These are phyloP conservation scores for Gasteruption jaculator DNA, from an alignment of 2,888 invertebrate genomes.

Conservation along the genomic window DNA sequence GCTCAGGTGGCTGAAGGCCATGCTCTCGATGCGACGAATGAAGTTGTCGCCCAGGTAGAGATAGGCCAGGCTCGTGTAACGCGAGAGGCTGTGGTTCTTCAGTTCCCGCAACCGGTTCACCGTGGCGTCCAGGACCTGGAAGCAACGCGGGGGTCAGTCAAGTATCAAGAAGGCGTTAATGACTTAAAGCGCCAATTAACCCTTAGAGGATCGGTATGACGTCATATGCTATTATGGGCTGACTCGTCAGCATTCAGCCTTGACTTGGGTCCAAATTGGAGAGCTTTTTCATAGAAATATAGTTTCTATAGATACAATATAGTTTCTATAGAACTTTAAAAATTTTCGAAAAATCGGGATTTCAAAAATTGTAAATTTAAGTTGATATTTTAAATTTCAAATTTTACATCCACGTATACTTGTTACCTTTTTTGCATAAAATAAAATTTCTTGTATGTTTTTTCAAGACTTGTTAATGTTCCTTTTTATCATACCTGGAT, in stretches of 20 bases:
- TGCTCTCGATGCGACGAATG: constrained; percentile 56
- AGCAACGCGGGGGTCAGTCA: no score
- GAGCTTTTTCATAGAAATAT: no score
- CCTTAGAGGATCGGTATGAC: background rate
- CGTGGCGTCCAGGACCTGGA: constrained; percentile 59
- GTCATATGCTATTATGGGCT: constrained; percentile 13
- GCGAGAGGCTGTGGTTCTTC: constrained; percentile 53
- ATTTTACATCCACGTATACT: no score
- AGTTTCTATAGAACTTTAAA: no score
- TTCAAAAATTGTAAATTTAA: no score
- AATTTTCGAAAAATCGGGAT: no score
- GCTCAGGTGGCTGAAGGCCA: constrained; percentile 54
- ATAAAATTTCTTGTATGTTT: no score
- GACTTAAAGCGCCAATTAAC: constrained; percentile 3
- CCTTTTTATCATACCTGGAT: no score
- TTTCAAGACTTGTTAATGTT: no score
- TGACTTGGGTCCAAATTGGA: constrained; percentile 15
- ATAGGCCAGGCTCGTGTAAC: constrained; percentile 55
- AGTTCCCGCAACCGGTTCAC: constrained; percentile 57
- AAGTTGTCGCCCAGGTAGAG: constrained; percentile 60
- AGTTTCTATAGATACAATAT: no score
- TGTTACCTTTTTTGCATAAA: no score
- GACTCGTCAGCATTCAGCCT: constrained; percentile 10
- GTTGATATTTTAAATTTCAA: no score
- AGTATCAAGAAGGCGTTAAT: constrained; percentile 1